A percentile compares a stretch with the other conserved stretches of the same genome.
Evolutionary conservation across 2,888 invertebrate genomes (phyloP).

Genomic region (Ctenicera cuprea): DNA sequence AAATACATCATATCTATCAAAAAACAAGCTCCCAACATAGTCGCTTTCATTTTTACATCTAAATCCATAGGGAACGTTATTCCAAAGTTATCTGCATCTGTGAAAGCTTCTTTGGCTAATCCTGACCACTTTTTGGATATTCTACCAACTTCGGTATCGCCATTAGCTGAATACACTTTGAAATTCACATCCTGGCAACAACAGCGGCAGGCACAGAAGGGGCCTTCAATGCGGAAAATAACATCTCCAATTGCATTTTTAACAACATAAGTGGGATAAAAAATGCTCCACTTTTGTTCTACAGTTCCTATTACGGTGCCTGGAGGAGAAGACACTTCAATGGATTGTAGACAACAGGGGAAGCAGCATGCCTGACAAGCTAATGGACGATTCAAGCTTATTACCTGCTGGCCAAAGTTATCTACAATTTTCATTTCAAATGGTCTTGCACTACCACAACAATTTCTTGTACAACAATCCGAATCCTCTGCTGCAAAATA

Average conservation of each 20-base stretch:
- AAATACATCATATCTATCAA: constrained; percentile 74
- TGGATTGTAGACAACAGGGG: constrained; percentile 88
- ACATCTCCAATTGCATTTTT: constrained; percentile 84
- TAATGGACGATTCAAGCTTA: constrained; percentile 88
- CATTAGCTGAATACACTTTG: constrained; percentile 83
- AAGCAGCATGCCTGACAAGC: constrained; percentile 87
- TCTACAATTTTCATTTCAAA: constrained; percentile 93
- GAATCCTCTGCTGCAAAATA: constrained; percentile 90
- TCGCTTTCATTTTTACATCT: constrained; percentile 86
- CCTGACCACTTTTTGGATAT: constrained; percentile 92
- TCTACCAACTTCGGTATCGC: constrained; percentile 81
- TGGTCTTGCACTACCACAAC: constrained; percentile 87
- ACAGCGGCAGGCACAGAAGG: constrained; percentile 82
- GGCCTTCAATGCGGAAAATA: constrained; percentile 87
- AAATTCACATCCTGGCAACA: constrained; percentile 85
- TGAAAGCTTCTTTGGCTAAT: constrained; percentile 83
- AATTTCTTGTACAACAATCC: constrained; percentile 88
- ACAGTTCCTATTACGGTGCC: constrained; percentile 82
- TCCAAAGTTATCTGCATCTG: constrained; percentile 89
- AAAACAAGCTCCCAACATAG: constrained; percentile 82
- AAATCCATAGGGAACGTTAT: constrained; percentile 87
- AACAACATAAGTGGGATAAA: constrained; percentile 83
- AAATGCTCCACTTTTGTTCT: constrained; percentile 86
- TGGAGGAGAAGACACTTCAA: constrained; percentile 86
- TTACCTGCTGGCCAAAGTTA: constrained; percentile 87